Percentiles rank a stretch among this genome's conserved stretches.
Conservation (phyloP, 2,797 vertebrate genomes). For the Thunnus albacares region DNA sequence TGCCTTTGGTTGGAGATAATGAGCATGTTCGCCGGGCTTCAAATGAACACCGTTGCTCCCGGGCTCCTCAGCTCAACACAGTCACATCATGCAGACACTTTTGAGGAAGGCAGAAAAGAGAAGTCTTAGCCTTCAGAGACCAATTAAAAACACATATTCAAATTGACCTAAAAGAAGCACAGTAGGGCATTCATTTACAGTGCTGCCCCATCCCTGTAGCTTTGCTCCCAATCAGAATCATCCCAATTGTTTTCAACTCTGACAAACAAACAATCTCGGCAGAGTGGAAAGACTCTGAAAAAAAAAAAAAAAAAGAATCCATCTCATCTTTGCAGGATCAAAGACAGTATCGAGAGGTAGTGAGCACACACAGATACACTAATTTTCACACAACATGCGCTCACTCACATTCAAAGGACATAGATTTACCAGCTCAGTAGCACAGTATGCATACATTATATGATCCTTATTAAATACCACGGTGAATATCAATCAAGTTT, state of each 20-base stretch:
- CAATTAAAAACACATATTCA: constrained; percentile 85
- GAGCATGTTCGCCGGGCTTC: constrained; percentile 75
- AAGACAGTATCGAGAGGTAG: constrained; percentile 50
- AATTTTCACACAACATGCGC: constrained; percentile 52
- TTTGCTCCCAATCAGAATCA: constrained; percentile 33
- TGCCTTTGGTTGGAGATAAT: constrained; percentile 79
- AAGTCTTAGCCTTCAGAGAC: constrained; percentile 76
- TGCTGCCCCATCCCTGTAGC: constrained; percentile 31
- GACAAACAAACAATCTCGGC: constrained; percentile 66
- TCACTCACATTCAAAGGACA: constrained; percentile 55
- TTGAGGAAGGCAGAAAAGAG: constrained; percentile 62
- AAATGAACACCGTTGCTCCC: constrained; percentile 74
- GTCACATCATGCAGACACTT: constrained; percentile 75
- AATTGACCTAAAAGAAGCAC: constrained; percentile 74
- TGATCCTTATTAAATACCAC: constrained; percentile 59
- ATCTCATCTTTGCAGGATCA: constrained; percentile 60
- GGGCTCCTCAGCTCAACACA: constrained; percentile 66
- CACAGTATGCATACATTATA: constrained; percentile 55
- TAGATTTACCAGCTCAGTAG: constrained; percentile 54
- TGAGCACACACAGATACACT: constrained; percentile 46
- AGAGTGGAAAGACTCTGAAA: constrained; percentile 21
- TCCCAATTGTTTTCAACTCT: constrained; percentile 53
- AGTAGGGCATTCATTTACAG: constrained; percentile 51
- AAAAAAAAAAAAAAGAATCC: background rate
- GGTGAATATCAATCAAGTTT: constrained; percentile 25